Evolutionary conservation across 92 coral and sea anemone species (phyloP).

Genomic region (Porites divaricata): DNA sequence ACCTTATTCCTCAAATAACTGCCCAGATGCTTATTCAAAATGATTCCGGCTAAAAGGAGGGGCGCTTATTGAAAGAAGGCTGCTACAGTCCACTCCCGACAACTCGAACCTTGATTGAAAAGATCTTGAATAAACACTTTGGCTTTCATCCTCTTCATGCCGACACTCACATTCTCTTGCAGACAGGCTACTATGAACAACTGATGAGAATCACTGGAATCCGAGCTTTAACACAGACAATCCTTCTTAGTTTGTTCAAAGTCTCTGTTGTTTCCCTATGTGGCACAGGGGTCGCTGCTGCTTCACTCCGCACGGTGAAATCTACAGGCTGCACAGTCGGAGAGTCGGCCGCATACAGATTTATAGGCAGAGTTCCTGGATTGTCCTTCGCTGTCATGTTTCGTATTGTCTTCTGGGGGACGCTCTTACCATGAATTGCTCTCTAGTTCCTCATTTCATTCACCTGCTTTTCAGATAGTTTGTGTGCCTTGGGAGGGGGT

Average conservation of each 20-base stretch:
- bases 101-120: constrained; percentile 37
- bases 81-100: too few species aligned
- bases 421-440: too few species aligned
- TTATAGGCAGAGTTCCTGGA: constrained; percentile 73
- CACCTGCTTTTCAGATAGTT: too few species aligned
- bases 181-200: constrained; percentile 59
- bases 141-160: constrained; percentile 39
- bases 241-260: constrained; percentile 41
- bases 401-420: constrained; percentile 16
- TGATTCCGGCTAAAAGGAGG: too few species aligned
- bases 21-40: too few species aligned
- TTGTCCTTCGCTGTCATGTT: constrained; percentile 73
- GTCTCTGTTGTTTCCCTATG: constrained; percentile 47
- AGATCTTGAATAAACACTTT: constrained; percentile 66
- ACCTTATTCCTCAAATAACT: too few species aligned
- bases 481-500: too few species aligned
- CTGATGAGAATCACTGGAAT: constrained; percentile 47
- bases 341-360: background rate
- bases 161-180: constrained; percentile 66
- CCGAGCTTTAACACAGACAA: constrained; percentile 61
- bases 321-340: constrained; percentile 60
- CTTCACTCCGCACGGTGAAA: constrained; percentile 60
- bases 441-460: background rate
- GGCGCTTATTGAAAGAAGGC: too few species aligned
- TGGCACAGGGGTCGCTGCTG: constrained; percentile 50